Evolutionary conservation across 1,140 invertebrate species (phyloP).

Genomic region (Tetramorium simillimum): DNA sequence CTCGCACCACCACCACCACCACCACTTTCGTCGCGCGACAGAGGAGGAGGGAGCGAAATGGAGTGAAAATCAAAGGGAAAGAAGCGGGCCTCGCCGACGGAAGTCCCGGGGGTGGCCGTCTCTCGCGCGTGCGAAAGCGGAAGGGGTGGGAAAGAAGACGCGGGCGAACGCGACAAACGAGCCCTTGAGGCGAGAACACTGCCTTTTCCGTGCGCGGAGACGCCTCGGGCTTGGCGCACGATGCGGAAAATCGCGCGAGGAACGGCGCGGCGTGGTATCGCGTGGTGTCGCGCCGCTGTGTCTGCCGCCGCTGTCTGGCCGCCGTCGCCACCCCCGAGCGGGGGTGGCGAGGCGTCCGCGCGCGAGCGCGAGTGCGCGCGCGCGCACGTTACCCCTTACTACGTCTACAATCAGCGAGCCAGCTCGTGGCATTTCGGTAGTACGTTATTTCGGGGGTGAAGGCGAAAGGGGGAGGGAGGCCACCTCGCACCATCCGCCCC

Average conservation of each 20-base stretch:
- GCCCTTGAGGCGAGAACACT: too few relatives aligned
- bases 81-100: too few relatives aligned
- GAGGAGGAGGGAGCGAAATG: too few relatives aligned
- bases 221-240: not conserved
- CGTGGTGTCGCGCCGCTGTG: not conserved
- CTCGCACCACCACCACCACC: not conserved
- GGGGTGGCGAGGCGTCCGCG: slow-evolving; percentile 16
- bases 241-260: slow-evolving; percentile 32
- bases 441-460: slow-evolving; percentile 16
- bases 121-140: too few relatives aligned
- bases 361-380: slow-evolving; percentile 68
- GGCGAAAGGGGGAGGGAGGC: not conserved
- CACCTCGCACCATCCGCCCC: not conserved
- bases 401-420: slow-evolving; percentile 66
- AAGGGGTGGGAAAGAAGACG: too few relatives aligned
- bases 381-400: slow-evolving; percentile 77
- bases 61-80: too few relatives aligned
- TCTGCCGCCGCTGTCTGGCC: not conserved
- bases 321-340: not conserved
- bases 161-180: too few relatives aligned
- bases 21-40: too few relatives aligned
- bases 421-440: slow-evolving; percentile 41
- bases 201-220: too few relatives aligned
- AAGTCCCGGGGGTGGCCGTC: too few relatives aligned
- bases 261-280: not conserved